Base-by-base conservation (phyloP, 2,113 vertebrate genomes). In the Lepisosteus oculatus region DNA sequence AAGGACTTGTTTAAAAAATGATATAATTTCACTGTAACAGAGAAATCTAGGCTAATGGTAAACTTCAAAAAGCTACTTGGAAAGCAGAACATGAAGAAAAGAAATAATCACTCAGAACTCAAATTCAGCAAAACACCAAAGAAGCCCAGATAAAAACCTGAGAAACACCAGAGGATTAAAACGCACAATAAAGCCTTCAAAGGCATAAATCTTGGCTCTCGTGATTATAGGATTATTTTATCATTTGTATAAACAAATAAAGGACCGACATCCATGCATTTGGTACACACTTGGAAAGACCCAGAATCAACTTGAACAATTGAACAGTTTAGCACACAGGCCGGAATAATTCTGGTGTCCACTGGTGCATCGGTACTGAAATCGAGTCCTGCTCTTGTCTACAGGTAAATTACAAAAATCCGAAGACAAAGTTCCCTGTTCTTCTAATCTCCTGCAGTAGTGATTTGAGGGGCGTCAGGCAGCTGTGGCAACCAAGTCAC, bases 221-320 rank as follows among this genome's bases (percentile, higher is more conserved):
- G 55, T 74, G 73, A 78, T 76, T 71, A 62, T 73, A 63, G 64
- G 77, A 86, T 86, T 79, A 84, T 81, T 79, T 55, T 65, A 83
- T 69, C 74, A 79, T 72, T 74, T 72, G 77, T 78, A 72, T 77
- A 87, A 87, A 83, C 78, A 85, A 79, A 89, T 72, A 74, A 47
- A 2, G 61, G 73, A 82, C 81, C 59, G 41, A 76, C 70, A 82
- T 83, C 76, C 75, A 8, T 43, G 14, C 51, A 29, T 54, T 9
- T 11, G 42, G 63, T 29, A 43, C 11, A 65, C 41, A 13, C 9
- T 13, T 1, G 66, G 63, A 4, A 74, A 41, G 57, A 13, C 78
- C 79, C 71, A 68, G n/a, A 57, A 0, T 61, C 66, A 55, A 76
- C 81, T 67, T 64, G 74, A 73, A 85, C 77, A 83, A 80, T 76